These are phyloP conservation scores for Ceuthmochares aereus DNA, from an alignment of 2,113 vertebrate genomes.

Conservation along the genomic window DNA sequence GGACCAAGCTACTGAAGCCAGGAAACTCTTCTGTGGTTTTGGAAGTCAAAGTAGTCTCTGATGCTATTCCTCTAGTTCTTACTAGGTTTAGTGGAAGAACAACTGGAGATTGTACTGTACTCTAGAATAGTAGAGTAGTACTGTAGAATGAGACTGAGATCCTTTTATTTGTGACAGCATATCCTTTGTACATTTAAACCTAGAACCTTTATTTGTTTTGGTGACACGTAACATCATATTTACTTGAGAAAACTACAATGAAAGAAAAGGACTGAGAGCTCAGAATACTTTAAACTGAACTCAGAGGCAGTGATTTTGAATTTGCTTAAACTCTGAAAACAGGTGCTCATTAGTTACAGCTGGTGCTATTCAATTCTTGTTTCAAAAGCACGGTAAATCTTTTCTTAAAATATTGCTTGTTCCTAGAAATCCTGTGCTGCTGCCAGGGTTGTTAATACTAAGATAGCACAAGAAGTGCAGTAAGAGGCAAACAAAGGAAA, in stretches of 20 bases:
- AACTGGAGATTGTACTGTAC: background rate
- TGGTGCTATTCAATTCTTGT: background rate
- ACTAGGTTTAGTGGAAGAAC: background rate
- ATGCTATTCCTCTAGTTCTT: background rate
- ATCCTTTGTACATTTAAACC: background rate
- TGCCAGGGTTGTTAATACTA: background rate
- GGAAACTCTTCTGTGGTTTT: background rate
- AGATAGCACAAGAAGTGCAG: background rate
- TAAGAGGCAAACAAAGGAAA: background rate
- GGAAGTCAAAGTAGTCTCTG: background rate
- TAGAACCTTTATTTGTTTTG: background rate
- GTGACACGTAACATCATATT: background rate
- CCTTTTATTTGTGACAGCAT: background rate
- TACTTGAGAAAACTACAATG: background rate
- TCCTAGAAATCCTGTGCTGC: background rate
- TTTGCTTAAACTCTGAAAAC: background rate
- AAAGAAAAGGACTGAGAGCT: background rate
- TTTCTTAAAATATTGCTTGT: background rate
- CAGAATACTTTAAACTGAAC: background rate
- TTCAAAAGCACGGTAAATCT: background rate
- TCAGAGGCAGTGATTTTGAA: background rate
- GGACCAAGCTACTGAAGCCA: background rate
- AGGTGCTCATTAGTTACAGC: rapidly evolving
- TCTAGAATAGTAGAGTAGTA: background rate
- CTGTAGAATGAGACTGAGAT: background rate